phyloP scores from a whole-genome alignment of 2,888 invertebrate genomes.

The Branchellion lobata region DNA sequence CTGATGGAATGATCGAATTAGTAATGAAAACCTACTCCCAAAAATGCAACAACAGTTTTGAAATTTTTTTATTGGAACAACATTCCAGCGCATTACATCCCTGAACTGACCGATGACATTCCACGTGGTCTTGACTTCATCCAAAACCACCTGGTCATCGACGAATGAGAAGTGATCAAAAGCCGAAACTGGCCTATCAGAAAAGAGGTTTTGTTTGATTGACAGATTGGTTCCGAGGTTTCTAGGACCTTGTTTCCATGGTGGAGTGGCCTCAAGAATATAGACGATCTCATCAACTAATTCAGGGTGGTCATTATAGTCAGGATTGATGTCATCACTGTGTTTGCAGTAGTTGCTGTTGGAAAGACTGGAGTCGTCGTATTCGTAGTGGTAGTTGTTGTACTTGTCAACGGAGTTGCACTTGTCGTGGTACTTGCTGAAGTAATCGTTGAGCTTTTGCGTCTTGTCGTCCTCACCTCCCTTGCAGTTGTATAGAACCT shows the following conservation, averaged over 20 bases:
- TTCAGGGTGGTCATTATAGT: background rate
- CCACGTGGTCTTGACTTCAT: constrained; percentile 1
- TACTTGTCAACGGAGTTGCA: background rate
- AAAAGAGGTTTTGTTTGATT: background rate
- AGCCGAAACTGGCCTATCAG: background rate
- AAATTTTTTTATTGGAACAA: too few species aligned
- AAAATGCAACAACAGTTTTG: too few species aligned
- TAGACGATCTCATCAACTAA: background rate
- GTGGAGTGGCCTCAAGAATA: background rate
- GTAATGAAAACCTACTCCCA: too few species aligned
- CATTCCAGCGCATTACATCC: too few species aligned
- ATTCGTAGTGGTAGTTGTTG: constrained; percentile 6
- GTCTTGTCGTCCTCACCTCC: background rate
- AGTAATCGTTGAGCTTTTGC: background rate
- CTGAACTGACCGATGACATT: background rate
- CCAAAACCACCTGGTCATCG: constrained; percentile 5
- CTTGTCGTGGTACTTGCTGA: background rate
- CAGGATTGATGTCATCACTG: background rate
- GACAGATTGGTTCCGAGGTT: background rate
- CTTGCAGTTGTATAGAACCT: background rate
- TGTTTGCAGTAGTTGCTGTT: background rate
- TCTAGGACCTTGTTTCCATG: constrained; percentile 2
- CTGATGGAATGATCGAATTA: too few species aligned
- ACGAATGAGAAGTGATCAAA: constrained; percentile 8
- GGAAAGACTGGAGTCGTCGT: background rate